Percentiles rank a stretch among this genome's conserved stretches.
Conservation (phyloP, 2,888 invertebrate species). For the Diloba caeruleocephala region DNA sequence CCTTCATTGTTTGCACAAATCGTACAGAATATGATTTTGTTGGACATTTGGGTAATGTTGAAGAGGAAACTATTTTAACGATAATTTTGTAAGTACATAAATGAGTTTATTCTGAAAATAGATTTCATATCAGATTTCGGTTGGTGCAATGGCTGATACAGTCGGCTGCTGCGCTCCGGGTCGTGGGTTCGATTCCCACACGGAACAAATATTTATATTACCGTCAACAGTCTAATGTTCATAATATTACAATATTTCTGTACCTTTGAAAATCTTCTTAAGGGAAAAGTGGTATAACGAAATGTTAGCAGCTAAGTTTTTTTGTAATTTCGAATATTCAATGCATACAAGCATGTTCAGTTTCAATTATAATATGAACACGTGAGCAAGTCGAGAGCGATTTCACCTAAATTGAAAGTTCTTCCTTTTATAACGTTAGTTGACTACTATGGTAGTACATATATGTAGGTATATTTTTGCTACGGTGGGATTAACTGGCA, state of each 20-base stretch:
- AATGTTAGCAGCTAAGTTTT: slow-evolving; percentile 17
- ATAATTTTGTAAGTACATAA: slow-evolving; percentile 4
- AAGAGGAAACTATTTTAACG: background rate
- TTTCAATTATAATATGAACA: slow-evolving; percentile 64
- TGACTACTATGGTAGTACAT: slow-evolving; percentile 48
- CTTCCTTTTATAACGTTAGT: slow-evolving; percentile 69
- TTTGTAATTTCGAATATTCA: slow-evolving; percentile 46
- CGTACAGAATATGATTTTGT: background rate
- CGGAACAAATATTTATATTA: too few species aligned
- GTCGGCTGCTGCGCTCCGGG: too few species aligned
- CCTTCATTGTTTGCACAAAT: slow-evolving; percentile 9
- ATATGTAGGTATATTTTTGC: slow-evolving; percentile 52
- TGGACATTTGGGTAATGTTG: slow-evolving; percentile 11
- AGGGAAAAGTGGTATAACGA: too few species aligned
- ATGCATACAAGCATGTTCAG: slow-evolving; percentile 53
- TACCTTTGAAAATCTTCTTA: too few species aligned
- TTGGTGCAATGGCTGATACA: too few species aligned
- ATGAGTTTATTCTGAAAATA: too few species aligned
- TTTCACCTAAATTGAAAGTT: slow-evolving; percentile 81
- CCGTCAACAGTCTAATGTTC: too few species aligned
- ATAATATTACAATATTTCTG: too few species aligned
- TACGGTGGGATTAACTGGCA: slow-evolving; percentile 76
- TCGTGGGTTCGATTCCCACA: too few species aligned
- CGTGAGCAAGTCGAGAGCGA: slow-evolving; percentile 59
- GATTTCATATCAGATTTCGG: too few species aligned